Conservation (phyloP, 2,888 invertebrate species). For the Mesoligia furuncula region DNA sequence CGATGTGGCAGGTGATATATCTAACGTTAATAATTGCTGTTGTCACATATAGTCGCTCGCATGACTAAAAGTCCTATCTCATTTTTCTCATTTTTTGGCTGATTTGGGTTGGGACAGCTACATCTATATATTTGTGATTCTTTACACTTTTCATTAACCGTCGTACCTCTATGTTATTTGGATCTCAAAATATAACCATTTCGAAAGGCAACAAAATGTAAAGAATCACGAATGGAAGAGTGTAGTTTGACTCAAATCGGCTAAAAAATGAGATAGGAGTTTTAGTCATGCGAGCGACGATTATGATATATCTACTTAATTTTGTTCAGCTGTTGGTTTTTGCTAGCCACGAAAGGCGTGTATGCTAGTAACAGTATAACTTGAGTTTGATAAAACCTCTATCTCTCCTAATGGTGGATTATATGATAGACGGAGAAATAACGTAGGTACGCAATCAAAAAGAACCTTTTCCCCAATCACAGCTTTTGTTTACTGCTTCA, state of each 20-base stretch:
- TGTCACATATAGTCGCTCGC: neutral
- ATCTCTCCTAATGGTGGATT: neutral
- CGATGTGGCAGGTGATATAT: neutral
- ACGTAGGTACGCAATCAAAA: constrained; percentile 17
- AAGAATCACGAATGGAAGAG: no score
- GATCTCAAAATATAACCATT: no score
- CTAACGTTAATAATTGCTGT: constrained; percentile 7
- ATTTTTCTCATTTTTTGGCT: no score
- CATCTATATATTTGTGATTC: no score
- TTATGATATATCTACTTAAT: neutral
- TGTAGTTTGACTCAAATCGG: no score
- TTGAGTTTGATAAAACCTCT: neutral
- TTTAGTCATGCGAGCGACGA: no score
- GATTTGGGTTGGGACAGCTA: no score
- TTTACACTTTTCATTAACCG: no score
- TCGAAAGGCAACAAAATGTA: no score
- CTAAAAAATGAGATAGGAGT: no score
- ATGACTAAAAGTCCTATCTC: no score
- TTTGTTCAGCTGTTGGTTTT: neutral
- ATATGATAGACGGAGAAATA: neutral
- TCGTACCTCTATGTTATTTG: no score
- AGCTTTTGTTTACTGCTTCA: constrained; percentile 29
- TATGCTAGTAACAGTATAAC: neutral
- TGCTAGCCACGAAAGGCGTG: neutral
- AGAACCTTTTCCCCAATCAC: neutral